Base-by-base conservation (phyloP, 2,113 vertebrate species). In the Sitta europaea region DNA sequence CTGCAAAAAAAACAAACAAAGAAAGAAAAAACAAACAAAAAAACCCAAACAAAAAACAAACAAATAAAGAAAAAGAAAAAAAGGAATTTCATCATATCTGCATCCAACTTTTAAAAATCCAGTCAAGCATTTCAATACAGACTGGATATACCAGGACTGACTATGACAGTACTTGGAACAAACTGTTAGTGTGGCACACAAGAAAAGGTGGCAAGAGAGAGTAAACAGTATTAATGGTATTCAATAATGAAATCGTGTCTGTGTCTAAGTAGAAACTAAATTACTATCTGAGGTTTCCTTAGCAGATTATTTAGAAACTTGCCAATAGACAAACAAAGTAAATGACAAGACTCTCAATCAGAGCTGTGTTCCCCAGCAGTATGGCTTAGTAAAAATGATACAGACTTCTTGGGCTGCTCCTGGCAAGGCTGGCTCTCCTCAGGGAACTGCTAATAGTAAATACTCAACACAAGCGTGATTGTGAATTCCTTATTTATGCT, bases 251-350 rank as follows among this genome's bases (percentile, higher is more conserved):
- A 97, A 94, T 76, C 11, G 4, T 79, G 71, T 92, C 92, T 94
- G 82, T 92, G 82, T 91, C 74, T 93, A 94, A 93, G 87, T 62
- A 91, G 81, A 89, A 95, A 88, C 67, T 90, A 90, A 96, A 95
- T 76, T 94, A 72, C 82, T 85, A 82, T 85, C 84, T 59, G 63
- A 90, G 82, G 72, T 47, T 96, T 93, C 88, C 66, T 94, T 51
- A 75, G 87, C 58, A 95, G 87, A 91, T 90, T 95, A 97, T 85
- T 95, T 71, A 88, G 74, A 70, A 92, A 94, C 79, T 88, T 96
- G 96, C 82, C 95, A 94, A 90, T 73, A 96, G 72, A 95, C 86
- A 94, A 96, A 90, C 78, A 92, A 86, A 92, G 74, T 73, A 92
- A 96, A 48, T 67, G 90, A 94, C 92, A 93, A 65, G 75, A 93